Conservation (phyloP, 2,888 invertebrate genomes). For the Eupsilia transversa region DNA sequence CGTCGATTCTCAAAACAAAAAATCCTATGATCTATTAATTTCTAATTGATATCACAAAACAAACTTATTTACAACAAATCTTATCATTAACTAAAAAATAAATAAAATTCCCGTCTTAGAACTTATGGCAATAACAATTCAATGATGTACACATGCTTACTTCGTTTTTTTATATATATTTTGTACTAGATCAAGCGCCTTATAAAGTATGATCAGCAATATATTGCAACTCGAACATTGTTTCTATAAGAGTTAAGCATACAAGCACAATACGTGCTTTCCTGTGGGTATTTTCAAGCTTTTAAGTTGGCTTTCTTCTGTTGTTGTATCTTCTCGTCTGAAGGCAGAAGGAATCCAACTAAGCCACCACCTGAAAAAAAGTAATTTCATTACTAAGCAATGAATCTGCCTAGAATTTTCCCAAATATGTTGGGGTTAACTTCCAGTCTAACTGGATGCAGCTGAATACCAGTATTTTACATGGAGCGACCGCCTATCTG, state of each 20-base stretch:
- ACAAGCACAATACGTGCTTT: slow-evolving; percentile 9
- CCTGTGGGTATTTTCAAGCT: slow-evolving; percentile 26
- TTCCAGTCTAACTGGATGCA: too few relatives aligned
- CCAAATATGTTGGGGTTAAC: too few relatives aligned
- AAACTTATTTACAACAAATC: background rate
- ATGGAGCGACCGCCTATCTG: too few relatives aligned
- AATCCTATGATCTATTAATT: background rate
- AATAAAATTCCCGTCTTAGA: background rate
- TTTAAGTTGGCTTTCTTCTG: slow-evolving; percentile 57
- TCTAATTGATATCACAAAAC: slow-evolving; percentile 1
- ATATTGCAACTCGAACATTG: slow-evolving; percentile 1
- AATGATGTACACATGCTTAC: background rate
- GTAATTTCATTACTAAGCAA: background rate
- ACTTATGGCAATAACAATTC: slow-evolving; percentile 10
- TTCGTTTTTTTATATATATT: background rate
- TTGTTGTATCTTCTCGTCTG: slow-evolving; percentile 68
- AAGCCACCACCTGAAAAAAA: slow-evolving; percentile 81
- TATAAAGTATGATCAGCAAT: slow-evolving; percentile 5
- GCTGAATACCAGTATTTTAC: too few relatives aligned
- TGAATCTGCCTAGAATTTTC: too few relatives aligned
- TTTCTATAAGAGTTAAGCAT: background rate
- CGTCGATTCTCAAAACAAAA: background rate
- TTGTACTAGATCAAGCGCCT: slow-evolving; percentile 30
- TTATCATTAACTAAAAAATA: background rate
- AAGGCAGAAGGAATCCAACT: slow-evolving; percentile 79